Conservation (phyloP, 2,113 vertebrate genomes). For the Typhlomys cinereus region DNA sequence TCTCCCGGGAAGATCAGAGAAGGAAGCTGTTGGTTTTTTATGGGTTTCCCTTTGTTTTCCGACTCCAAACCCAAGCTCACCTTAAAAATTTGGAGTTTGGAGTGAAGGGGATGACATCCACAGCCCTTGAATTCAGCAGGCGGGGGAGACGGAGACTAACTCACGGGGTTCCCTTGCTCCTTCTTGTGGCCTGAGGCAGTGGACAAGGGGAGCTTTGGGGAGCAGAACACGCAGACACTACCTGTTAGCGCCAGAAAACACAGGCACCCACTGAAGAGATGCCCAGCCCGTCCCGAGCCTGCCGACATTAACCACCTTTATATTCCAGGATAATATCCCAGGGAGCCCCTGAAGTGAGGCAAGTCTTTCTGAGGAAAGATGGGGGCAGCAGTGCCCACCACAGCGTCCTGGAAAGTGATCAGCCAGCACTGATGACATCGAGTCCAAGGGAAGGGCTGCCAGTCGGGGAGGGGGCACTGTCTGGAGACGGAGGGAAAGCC, state of each 20-base stretch:
- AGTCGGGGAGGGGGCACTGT: background rate
- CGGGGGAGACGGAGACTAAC: background rate
- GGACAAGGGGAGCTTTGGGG: no score
- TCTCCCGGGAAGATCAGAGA: conserved; percentile 35
- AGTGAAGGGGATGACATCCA: background rate
- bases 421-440: background rate
- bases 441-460: background rate
- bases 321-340: no score
- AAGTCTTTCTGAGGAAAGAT: background rate
- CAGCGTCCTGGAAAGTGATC: background rate
- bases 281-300: no score
- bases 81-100: background rate
- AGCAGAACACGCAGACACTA: no score
- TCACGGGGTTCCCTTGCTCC: background rate
- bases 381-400: background rate
- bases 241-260: no score
- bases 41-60: background rate
- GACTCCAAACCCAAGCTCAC: background rate
- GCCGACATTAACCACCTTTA: no score
- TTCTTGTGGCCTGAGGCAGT: background rate
- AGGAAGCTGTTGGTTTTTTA: background rate
- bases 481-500: background rate
- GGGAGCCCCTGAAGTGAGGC: background rate
- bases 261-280: no score
- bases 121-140: background rate